Evolutionary conservation across 2,888 invertebrate genomes (phyloP), one percentile per base, ranked within the genome.

Genomic region (Oscheius myriophilus): DNA sequence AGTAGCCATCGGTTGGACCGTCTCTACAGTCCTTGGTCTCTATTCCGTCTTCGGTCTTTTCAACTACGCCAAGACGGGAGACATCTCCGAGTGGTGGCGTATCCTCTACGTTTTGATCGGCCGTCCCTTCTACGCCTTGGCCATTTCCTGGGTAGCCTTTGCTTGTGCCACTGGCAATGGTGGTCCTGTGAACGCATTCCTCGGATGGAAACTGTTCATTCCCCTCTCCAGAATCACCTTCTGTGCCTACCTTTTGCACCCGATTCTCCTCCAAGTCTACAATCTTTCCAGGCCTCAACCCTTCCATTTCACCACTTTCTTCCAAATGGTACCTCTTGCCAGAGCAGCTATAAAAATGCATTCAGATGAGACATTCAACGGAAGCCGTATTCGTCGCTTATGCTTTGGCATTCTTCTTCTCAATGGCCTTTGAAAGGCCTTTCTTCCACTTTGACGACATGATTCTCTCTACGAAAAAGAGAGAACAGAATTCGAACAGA

Each of bases 141-240:
- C 87, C 23, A 72, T 90, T 2, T 87, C 84, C 16, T 90, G 89
- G 89, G 87, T 89, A 3, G 86, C 88, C 3, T 87, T 88, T 73
- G 88, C 89, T 14, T 90, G 89, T 55, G 80, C 84, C 9, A 81
- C 85, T 41, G 83, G 83, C 39, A 79, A 83, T 58, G 84, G 80
- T 57, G 75, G 82, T 76, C 75, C 76, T 1, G 89, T 95, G 61
- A 92, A 94, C 89, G 90, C 90, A 0, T 89, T 94, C 58, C 90
- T 97, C 52, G 93, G 93, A 0, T 92, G 93, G 89, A 91, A 91
- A 65, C 91, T 93, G 0, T 91, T 95, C 81, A 90, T 94, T 82
- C 96, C 96, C 0, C 89, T 97, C 59, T 94, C 94, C 83, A 90
- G 95, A 65, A 91, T 96, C 74, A 94, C 96, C 1, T 97, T 95